phyloP scores from a whole-genome alignment of 2,888 invertebrate species.

The Xestobium rufovillosum region DNA sequence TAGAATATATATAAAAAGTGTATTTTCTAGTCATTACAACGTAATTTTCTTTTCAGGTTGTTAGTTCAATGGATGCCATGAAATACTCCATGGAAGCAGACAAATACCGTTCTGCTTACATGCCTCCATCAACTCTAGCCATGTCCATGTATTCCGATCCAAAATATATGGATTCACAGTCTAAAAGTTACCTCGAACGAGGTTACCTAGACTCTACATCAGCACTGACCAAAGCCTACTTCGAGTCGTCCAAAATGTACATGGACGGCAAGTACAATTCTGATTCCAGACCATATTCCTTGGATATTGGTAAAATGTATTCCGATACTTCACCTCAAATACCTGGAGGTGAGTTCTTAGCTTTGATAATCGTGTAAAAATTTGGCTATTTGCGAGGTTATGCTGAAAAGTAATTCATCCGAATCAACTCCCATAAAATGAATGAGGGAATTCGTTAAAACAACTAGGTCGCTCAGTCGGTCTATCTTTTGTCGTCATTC shows the following conservation, averaged over 20 bases:
- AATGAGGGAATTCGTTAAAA: too few relatives aligned
- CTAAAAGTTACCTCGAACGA: conserved; percentile 52
- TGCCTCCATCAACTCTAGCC: conserved; percentile 53
- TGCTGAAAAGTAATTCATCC: too few relatives aligned
- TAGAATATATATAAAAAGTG: too few relatives aligned
- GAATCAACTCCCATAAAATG: too few relatives aligned
- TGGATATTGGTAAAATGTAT: conserved; percentile 62
- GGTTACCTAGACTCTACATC: conserved; percentile 60
- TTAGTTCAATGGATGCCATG: conserved; percentile 69
- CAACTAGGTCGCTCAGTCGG: too few relatives aligned
- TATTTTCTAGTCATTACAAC: too few relatives aligned
- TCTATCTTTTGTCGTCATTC: too few relatives aligned
- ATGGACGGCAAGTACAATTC: conserved; percentile 52
- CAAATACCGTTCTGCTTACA: conserved; percentile 65
- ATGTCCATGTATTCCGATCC: conserved; percentile 69
- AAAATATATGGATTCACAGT: conserved; percentile 53
- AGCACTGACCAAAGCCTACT: conserved; percentile 65
- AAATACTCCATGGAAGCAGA: conserved; percentile 72
- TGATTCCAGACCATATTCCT: conserved; percentile 42
- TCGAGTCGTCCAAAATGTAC: conserved; percentile 61
- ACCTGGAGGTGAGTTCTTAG: too few relatives aligned
- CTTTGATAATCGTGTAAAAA: too few relatives aligned
- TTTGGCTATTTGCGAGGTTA: too few relatives aligned
- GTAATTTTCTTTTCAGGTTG: conserved; percentile 67
- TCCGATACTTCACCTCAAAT: conserved; percentile 50